phyloP scores from a whole-genome alignment of 1,140 invertebrate species.

The Drosophila grimshawi region DNA sequence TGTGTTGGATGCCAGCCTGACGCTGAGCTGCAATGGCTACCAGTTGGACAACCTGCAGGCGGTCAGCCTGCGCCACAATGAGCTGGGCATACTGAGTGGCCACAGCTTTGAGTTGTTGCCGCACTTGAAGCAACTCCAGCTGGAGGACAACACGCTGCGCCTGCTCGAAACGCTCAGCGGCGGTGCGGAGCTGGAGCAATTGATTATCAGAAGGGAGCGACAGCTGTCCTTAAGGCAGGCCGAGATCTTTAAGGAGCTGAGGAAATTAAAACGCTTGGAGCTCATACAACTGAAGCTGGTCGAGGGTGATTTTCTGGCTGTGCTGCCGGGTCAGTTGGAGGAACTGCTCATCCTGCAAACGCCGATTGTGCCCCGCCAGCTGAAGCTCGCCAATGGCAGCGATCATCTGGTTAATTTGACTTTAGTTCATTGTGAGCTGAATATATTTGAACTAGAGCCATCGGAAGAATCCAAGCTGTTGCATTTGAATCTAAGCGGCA shows the following conservation, averaged over 20 bases:
- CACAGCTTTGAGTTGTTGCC: conserved; percentile 58
- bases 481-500: conserved; percentile 62
- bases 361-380: conserved; percentile 21
- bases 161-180: conserved; percentile 27
- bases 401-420: conserved; percentile 48
- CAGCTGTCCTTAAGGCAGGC: conserved; percentile 26
- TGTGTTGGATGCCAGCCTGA: conserved; percentile 45
- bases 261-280: conserved; percentile 24
- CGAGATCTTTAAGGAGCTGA: conserved; percentile 9
- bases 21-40: conserved; percentile 33
- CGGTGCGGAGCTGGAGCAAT: conserved; percentile 14
- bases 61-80: conserved; percentile 44
- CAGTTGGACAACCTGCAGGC: conserved; percentile 18
- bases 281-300: conserved; percentile 38
- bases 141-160: conserved; percentile 47
- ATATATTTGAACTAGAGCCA: conserved; percentile 28
- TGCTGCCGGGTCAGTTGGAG: conserved; percentile 26
- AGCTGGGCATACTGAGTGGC: conserved; percentile 40
- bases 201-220: conserved; percentile 34
- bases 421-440: conserved; percentile 54
- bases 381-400: conserved; percentile 24
- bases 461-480: not conserved
- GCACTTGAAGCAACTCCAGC: conserved; percentile 40
- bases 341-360: conserved; percentile 32
- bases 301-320: not conserved